Evolutionary conservation across 2,113 vertebrate species (phyloP).

Genomic region (Sprattus sprattus): DNA sequence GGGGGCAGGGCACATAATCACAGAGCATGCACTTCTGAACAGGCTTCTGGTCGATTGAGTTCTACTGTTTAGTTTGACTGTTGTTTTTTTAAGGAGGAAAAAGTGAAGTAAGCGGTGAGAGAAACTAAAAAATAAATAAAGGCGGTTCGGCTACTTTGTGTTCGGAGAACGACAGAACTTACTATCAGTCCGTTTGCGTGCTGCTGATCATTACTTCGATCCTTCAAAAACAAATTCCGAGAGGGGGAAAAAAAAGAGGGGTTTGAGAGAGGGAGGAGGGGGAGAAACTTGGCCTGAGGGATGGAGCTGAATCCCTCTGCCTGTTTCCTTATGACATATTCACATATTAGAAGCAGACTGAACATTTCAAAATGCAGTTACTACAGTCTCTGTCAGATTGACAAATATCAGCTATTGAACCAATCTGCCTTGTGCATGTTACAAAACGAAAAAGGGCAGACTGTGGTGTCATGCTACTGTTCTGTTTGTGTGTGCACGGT

Average conservation of each 20-base stretch:
- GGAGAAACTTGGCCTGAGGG: neutral
- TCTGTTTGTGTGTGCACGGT: neutral
- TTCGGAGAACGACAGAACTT: conserved; percentile 84
- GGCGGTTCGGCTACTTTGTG: conserved; percentile 54
- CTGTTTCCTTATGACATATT: neutral
- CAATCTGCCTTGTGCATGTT: neutral
- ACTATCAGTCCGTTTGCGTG: conserved; percentile 99
- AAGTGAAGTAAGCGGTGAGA: conserved; percentile 6
- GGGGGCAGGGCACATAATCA: neutral
- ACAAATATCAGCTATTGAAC: neutral
- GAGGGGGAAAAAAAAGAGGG: conserved; percentile 35
- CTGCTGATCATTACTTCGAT: conserved; percentile 99
- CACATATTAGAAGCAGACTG: neutral
- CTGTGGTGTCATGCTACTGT: neutral
- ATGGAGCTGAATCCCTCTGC: neutral
- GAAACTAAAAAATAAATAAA: conserved; percentile 1
- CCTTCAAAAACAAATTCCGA: conserved; percentile 80
- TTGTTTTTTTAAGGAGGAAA: conserved; percentile 13
- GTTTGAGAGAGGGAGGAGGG: neutral
- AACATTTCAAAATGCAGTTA: neutral
- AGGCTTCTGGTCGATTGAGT: neutral
- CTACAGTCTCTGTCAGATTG: neutral
- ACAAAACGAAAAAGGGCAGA: neutral
- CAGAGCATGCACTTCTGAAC: conserved; percentile 11
- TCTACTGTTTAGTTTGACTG: neutral